Percentiles rank a stretch among this genome's conserved stretches.
Evolutionary conservation across 2,888 invertebrate genomes (phyloP).

Genomic region (Apamea sordens): DNA sequence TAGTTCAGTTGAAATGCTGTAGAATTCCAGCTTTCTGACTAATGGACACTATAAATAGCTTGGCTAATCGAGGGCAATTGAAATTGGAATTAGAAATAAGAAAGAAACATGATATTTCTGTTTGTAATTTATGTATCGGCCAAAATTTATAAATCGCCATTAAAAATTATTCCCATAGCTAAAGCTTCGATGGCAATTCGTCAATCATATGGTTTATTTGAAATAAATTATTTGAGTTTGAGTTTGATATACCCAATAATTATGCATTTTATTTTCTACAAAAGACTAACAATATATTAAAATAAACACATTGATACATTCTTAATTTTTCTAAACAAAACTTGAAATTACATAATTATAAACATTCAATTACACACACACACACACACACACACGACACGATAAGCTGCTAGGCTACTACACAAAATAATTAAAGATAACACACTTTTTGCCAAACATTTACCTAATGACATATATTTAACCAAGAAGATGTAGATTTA

Average conservation of each 20-base stretch:
- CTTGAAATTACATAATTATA: not conserved
- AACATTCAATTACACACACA: not conserved
- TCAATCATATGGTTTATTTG: too few species aligned
- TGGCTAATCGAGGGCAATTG: conserved; percentile 8
- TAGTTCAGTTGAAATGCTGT: conserved; percentile 41
- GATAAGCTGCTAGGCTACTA: not conserved
- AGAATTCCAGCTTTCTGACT: conserved; percentile 41
- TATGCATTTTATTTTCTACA: not conserved
- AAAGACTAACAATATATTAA: not conserved
- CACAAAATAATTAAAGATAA: conserved; percentile 35
- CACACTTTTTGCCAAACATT: conserved; percentile 32
- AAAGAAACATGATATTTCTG: not conserved
- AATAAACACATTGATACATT: not conserved
- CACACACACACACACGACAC: too few species aligned
- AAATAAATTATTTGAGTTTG: too few species aligned
- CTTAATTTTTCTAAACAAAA: not conserved
- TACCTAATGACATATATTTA: conserved; percentile 66
- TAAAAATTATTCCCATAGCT: not conserved
- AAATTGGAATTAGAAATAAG: not conserved
- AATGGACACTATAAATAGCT: conserved; percentile 28
- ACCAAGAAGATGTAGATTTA: conserved; percentile 62
- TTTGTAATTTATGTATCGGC: not conserved
- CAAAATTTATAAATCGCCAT: not conserved
- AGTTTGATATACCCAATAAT: too few species aligned
- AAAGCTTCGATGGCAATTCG: not conserved